A percentile compares a stretch with the other conserved stretches of the same genome.
Evolutionary conservation across 2,797 vertebrate genomes (phyloP).

Genomic region (Phrynocephalus guinanensis): DNA sequence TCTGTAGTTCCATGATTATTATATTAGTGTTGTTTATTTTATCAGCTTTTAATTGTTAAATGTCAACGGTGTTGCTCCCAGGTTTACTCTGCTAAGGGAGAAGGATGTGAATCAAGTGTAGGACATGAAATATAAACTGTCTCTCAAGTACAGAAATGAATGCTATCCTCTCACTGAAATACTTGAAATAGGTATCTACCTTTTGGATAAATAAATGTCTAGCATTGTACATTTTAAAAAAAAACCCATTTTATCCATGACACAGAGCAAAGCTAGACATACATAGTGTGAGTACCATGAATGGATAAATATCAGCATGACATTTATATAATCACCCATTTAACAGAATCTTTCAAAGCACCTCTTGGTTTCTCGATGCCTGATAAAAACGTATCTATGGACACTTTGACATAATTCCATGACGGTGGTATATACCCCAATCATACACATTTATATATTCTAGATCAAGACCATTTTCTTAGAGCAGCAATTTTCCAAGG

Average conservation of each 20-base stretch:
- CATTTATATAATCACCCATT: too few relatives aligned
- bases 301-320: neutral
- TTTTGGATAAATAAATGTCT: too few relatives aligned
- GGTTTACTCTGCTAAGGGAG: neutral
- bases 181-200: neutral
- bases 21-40: neutral
- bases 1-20: too few relatives aligned
- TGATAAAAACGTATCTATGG: neutral
- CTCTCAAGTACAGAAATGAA: neutral
- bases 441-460: neutral
- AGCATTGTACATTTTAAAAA: too few relatives aligned
- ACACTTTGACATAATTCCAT: neutral
- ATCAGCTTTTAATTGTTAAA: neutral
- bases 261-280: neutral
- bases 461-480: neutral
- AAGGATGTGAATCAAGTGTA: neutral
- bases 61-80: neutral
- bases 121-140: neutral
- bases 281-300: neutral
- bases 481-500: conserved; percentile 11
- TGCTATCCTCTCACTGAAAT: neutral
- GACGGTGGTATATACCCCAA: too few relatives aligned
- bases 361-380: too few relatives aligned
- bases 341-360: neutral
- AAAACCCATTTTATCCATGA: too few relatives aligned